These are phyloP conservation scores for Ciconia boyciana DNA, from an alignment of 2,113 vertebrate genomes.

Conservation along the genomic window DNA sequence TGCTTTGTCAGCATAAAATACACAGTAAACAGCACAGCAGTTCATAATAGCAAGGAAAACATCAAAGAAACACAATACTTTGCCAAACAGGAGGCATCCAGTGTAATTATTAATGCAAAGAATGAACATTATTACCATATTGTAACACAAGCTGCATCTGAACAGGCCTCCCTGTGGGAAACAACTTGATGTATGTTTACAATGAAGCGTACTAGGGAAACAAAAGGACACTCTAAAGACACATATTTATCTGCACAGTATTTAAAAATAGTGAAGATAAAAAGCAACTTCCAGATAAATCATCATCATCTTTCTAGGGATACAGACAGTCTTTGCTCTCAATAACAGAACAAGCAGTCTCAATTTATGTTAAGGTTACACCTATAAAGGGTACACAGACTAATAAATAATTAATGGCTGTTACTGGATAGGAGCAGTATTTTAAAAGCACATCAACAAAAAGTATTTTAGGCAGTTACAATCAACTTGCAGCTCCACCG, in stretches of 20 bases:
- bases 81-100: neutral
- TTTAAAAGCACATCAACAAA: neutral
- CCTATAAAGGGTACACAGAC: neutral
- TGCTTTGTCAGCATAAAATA: neutral
- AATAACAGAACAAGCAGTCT: neutral
- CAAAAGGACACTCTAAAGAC: conserved; percentile 2
- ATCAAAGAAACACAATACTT: neutral
- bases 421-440: neutral
- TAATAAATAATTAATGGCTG: neutral
- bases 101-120: conserved; percentile 13
- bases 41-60: neutral
- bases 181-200: neutral
- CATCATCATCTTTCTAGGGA: neutral
- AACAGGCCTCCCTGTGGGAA: neutral
- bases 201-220: neutral
- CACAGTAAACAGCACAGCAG: neutral
- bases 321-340: neutral
- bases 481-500: neutral
- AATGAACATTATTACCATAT: conserved; percentile 14
- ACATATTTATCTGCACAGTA: neutral
- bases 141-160: neutral
- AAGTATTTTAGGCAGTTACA: neutral
- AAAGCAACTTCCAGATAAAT: neutral
- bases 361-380: neutral
- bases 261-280: neutral